These are phyloP conservation scores for Leontocebus nigricollis DNA, from an alignment of 2,797 vertebrate species.

Conservation along the genomic window DNA sequence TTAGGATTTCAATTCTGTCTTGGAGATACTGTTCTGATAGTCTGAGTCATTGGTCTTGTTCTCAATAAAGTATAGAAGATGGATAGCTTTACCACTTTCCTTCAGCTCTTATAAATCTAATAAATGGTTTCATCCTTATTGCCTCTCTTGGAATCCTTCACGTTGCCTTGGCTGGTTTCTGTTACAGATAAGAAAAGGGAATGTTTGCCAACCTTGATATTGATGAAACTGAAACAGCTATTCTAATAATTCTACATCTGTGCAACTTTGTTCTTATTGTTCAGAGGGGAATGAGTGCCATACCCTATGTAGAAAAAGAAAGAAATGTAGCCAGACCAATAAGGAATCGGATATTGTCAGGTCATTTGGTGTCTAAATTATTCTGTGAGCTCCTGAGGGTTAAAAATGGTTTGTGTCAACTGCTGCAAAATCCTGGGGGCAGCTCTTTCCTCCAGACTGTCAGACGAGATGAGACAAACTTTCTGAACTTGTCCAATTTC, in stretches of 20 bases:
- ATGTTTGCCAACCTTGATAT: constrained; percentile 62
- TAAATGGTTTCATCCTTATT: constrained; percentile 57
- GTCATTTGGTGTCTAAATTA: constrained; percentile 15
- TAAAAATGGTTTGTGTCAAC: neutral
- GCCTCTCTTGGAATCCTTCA: constrained; percentile 62
- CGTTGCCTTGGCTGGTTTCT: constrained; percentile 52
- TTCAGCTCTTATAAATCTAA: constrained; percentile 74
- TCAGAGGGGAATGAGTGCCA: constrained; percentile 36
- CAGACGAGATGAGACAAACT: neutral
- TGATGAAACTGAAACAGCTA: constrained; percentile 55
- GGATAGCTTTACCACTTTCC: constrained; percentile 58
- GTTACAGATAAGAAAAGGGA: constrained; percentile 66
- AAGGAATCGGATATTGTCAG: constrained; percentile 39
- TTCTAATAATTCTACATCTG: constrained; percentile 64
- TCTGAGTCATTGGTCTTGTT: constrained; percentile 58
- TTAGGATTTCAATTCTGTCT: constrained; percentile 63
- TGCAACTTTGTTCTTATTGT: constrained; percentile 56
- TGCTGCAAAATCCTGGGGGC: neutral
- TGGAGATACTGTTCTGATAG: constrained; percentile 58
- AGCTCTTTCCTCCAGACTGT: neutral
- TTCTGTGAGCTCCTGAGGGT: neutral
- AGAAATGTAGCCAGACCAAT: constrained; percentile 37
- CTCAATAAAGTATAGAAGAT: constrained; percentile 66
- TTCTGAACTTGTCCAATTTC: constrained; percentile 41
- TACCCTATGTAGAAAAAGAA: constrained; percentile 46